Conservation (phyloP, 1,140 invertebrate species). For the Plutomurus gul region DNA sequence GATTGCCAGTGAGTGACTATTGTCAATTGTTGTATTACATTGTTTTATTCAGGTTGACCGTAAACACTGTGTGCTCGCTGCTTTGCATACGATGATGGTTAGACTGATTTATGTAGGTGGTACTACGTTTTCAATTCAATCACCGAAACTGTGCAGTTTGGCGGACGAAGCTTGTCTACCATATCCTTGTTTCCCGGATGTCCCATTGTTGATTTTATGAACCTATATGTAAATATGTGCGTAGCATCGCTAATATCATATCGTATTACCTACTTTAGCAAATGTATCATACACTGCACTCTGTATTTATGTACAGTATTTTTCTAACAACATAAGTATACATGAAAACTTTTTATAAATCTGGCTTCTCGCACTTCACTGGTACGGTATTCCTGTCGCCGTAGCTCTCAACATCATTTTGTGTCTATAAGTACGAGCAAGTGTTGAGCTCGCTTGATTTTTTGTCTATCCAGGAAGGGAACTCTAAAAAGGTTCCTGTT, state of each 20-base stretch:
- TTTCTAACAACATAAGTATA: too few species aligned
- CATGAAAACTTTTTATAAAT: too few species aligned
- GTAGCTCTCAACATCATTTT: background rate
- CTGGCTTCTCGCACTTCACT: too few species aligned
- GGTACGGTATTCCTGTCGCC: too few species aligned
- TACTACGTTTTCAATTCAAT: background rate
- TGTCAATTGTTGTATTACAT: background rate
- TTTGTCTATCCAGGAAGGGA: constrained; percentile 5
- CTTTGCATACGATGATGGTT: background rate
- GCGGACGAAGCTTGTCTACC: constrained; percentile 20
- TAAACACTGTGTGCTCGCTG: background rate
- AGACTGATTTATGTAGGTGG: constrained; percentile 17
- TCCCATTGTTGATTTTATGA: constrained; percentile 15
- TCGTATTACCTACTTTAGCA: too few species aligned
- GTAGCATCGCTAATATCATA: background rate
- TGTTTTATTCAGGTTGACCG: background rate
- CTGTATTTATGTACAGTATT: too few species aligned
- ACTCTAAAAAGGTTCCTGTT: constrained; percentile 1
- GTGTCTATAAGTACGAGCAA: background rate
- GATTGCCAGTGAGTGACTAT: too few species aligned
- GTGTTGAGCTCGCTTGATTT: too few species aligned
- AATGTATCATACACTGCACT: background rate
- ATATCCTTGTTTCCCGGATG: constrained; percentile 16
- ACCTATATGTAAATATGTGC: background rate
- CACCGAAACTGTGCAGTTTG: constrained; percentile 28